These are phyloP conservation scores for Lysiphlebus fabarum DNA, from an alignment of 1,140 invertebrate species.

Conservation along the genomic window DNA sequence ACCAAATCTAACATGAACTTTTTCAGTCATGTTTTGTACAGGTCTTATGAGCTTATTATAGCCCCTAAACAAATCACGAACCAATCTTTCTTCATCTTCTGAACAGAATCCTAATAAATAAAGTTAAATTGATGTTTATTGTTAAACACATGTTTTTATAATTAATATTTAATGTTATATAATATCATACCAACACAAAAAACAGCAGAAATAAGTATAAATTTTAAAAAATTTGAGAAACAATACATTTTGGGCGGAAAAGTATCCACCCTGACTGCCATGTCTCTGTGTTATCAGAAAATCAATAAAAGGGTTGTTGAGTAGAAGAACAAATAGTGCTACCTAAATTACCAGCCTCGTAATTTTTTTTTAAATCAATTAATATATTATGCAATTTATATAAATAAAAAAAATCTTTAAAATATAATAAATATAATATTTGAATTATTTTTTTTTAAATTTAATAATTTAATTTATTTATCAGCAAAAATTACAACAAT, in stretches of 20 bases:
- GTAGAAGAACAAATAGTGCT: background rate
- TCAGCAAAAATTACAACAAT: too few species aligned
- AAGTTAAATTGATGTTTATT: conserved; percentile 2
- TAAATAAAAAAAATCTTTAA: too few species aligned
- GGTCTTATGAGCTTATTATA: conserved; percentile 99
- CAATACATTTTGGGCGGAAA: conserved; percentile 47
- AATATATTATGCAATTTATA: too few species aligned
- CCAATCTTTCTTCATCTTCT: conserved; percentile 93
- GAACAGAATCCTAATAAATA: conserved; percentile 65
- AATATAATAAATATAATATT: too few species aligned
- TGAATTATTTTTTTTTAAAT: too few species aligned
- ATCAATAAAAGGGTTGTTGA: conserved; percentile 24
- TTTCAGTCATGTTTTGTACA: conserved; percentile 95
- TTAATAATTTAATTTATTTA: too few species aligned
- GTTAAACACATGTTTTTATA: background rate
- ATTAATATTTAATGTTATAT: background rate
- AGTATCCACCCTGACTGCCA: conserved; percentile 27
- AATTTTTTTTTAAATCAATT: background rate
- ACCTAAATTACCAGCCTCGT: conserved; percentile 11
- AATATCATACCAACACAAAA: conserved; percentile 44
- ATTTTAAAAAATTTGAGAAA: conserved; percentile 37
- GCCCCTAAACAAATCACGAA: conserved; percentile 93
- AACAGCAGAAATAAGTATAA: conserved; percentile 43
- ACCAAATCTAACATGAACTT: conserved; percentile 93
- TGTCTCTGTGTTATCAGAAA: conserved; percentile 20